Percentiles rank a stretch among this genome's conserved stretches.
These are phyloP conservation scores for Poeciliopsis paucimaculata DNA, from an alignment of 2,797 vertebrate genomes.

Conservation along the genomic window DNA sequence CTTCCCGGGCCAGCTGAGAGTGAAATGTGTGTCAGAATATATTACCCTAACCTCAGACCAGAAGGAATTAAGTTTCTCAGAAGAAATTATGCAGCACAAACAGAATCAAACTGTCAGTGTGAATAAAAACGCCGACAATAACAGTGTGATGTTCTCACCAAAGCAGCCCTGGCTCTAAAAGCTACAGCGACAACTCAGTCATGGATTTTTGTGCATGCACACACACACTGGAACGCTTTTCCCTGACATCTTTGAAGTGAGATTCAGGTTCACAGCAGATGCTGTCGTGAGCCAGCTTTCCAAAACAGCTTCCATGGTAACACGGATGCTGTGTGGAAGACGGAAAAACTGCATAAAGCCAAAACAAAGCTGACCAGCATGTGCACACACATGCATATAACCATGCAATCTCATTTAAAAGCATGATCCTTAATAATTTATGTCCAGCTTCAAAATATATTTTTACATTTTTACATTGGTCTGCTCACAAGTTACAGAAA, in stretches of 20 bases:
- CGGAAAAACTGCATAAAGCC: constrained; percentile 37
- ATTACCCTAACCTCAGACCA: constrained; percentile 1
- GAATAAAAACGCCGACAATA: constrained; percentile 24
- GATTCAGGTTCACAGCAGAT: constrained; percentile 63
- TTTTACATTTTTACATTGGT: neutral
- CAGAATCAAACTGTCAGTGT: constrained; percentile 3
- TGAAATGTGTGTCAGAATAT: constrained; percentile 18
- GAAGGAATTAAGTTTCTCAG: constrained; percentile 12
- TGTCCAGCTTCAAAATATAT: neutral
- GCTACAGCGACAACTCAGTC: constrained; percentile 24
- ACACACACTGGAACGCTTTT: constrained; percentile 45
- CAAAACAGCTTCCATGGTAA: constrained; percentile 80
- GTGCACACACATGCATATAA: constrained; percentile 7
- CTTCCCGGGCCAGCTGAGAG: constrained; percentile 3
- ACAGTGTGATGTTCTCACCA: constrained; percentile 16
- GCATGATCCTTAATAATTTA: neutral
- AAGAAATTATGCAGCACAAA: constrained; percentile 18
- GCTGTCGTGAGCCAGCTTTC: constrained; percentile 77
- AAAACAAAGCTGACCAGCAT: constrained; percentile 21
- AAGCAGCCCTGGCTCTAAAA: constrained; percentile 31
- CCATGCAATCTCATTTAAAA: neutral
- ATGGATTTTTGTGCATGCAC: constrained; percentile 17
- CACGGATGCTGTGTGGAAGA: constrained; percentile 55
- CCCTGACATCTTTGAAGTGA: constrained; percentile 62
- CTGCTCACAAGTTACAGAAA: neutral